A percentile compares a stretch with the other conserved stretches of the same genome.
Conservation (phyloP, 2,888 invertebrate genomes). For the Ceramica pisi region DNA sequence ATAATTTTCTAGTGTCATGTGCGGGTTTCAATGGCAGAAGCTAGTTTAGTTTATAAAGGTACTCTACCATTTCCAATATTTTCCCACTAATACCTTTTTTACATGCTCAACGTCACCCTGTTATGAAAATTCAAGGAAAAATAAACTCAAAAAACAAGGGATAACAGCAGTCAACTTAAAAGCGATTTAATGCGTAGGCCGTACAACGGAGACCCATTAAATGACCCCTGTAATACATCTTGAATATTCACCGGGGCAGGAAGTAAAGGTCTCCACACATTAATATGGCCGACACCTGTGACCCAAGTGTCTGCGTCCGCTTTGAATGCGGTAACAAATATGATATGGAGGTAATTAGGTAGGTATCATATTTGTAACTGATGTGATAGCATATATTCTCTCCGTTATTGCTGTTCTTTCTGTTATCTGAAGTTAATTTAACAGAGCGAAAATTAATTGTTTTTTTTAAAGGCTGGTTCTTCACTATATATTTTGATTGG, state of each 20-base stretch:
- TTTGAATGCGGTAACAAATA: slow-evolving; percentile 67
- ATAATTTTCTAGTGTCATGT: too few relatives aligned
- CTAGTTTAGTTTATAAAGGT: too few relatives aligned
- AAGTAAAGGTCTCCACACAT: slow-evolving; percentile 64
- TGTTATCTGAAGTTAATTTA: slow-evolving; percentile 21
- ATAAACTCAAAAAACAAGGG: slow-evolving; percentile 16
- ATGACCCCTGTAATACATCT: slow-evolving; percentile 78
- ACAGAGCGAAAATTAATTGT: background rate
- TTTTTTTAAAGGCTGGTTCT: too few relatives aligned
- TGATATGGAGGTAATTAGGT: background rate
- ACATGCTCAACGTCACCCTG: background rate
- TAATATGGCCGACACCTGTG: slow-evolving; percentile 66
- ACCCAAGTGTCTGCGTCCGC: slow-evolving; percentile 47
- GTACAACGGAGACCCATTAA: slow-evolving; percentile 67
- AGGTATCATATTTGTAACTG: slow-evolving; percentile 9
- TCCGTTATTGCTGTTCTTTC: slow-evolving; percentile 1
- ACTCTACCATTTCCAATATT: too few relatives aligned
- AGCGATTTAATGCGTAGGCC: slow-evolving; percentile 74
- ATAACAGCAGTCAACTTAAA: slow-evolving; percentile 64
- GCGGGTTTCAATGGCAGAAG: too few relatives aligned
- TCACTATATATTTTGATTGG: too few relatives aligned
- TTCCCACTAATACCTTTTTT: background rate
- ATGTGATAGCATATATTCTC: slow-evolving; percentile 11
- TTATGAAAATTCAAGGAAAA: slow-evolving; percentile 11
- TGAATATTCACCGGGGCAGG: slow-evolving; percentile 76